Percentiles rank a stretch among this genome's conserved stretches.
These are phyloP conservation scores for Gambusia holbrooki DNA, from an alignment of 2,113 vertebrate species.

Conservation along the genomic window DNA sequence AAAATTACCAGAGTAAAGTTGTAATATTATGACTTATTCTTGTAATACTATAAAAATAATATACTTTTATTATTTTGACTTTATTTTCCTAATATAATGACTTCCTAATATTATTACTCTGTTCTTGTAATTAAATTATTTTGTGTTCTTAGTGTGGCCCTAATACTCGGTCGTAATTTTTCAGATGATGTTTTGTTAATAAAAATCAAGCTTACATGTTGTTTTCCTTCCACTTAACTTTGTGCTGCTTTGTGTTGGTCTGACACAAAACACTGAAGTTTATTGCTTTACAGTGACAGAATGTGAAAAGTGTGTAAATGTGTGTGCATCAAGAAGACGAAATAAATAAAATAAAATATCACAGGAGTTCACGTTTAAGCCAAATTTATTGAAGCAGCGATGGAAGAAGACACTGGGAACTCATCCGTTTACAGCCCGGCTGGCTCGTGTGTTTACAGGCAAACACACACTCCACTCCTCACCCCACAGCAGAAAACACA, in stretches of 20 bases:
- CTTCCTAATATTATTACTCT: no score
- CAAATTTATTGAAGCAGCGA: constrained; percentile 57
- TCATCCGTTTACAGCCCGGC: not conserved
- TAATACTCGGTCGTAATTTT: no score
- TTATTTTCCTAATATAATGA: no score
- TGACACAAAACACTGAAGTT: not conserved
- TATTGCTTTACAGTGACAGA: not conserved
- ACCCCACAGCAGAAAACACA: constrained; percentile 6
- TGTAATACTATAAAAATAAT: no score
- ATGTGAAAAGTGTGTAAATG: not conserved
- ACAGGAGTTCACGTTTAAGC: constrained; percentile 27
- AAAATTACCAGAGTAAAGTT: no score
- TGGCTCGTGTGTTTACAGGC: constrained; percentile 8
- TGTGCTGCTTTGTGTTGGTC: not conserved
- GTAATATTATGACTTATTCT: no score
- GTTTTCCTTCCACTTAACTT: not conserved
- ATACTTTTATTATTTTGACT: no score
- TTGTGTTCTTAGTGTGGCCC: no score
- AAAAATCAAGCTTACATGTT: no score
- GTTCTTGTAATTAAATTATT: no score
- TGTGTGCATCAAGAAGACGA: not conserved
- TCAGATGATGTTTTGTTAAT: no score
- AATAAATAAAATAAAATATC: not conserved
- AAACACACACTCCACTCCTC: constrained; percentile 6
- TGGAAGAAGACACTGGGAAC: constrained; percentile 16